Evolutionary conservation across 2,797 vertebrate species (phyloP), one percentile per base, ranked within the genome.

Genomic region (Furcifer pardalis): DNA sequence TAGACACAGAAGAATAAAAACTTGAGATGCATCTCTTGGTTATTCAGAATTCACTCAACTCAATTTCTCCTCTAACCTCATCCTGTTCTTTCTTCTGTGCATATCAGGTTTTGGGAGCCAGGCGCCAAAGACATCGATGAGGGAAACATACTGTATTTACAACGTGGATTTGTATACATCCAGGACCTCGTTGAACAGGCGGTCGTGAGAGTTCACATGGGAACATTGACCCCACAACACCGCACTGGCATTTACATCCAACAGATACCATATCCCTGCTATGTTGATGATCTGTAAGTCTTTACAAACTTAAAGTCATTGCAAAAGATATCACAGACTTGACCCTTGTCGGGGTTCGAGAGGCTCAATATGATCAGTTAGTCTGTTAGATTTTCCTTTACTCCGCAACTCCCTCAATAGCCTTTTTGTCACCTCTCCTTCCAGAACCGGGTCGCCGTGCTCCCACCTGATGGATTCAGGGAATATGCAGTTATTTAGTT

Each of bases 261-360:
- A 90, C 98, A 98, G 94, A 98, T 98, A 97, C 98, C 98, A 0
- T 98, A 98, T 86, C 98, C 97, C 0, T 99, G 98, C 95, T 98
- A 97, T 0, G 97, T 98, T 85, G 97, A 98, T 0, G 97, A 99
- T 1, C 93, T 96, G 98, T 99, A 91, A 97, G 98, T 27, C 40
- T 56, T 46, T 81, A 52, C 17, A 10, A 35, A 63, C 32, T 80
- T n/a, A 6, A 10, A 8, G 60, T 8, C 8, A 1, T 19, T 13
- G 32, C 7, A 49, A 25, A 4, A 4, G n/a, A n/a, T n/a, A n/a
- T n/a, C n/a, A n/a, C n/a, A n/a, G n/a, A n/a, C n/a, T n/a, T n/a
- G n/a, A n/a, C n/a, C n/a, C n/a, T n/a, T n/a, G n/a, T n/a, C n/a
- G n/a, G n/a, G n/a, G n/a, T n/a, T n/a, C n/a, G n/a, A n/a, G n/a